These are phyloP conservation scores for Coregonus suidteri DNA, from an alignment of 2,797 vertebrate species.

Conservation along the genomic window DNA sequence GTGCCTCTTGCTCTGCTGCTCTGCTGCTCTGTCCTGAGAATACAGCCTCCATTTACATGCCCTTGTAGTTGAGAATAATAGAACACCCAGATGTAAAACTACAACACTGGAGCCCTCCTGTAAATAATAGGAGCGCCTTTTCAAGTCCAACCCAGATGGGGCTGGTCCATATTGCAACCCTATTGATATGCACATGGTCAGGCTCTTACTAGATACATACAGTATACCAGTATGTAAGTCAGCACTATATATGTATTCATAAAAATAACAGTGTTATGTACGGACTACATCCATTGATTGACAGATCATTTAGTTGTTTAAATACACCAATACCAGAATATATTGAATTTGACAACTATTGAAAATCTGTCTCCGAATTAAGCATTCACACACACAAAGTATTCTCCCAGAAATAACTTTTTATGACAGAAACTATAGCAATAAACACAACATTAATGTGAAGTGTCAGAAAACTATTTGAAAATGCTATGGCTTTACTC, in stretches of 20 bases:
- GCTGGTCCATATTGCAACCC: conserved; percentile 3
- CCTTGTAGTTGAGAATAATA: conserved; percentile 66
- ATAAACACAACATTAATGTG: conserved; percentile 54
- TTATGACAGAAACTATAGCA: conserved; percentile 42
- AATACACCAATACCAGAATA: not conserved
- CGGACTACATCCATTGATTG: not conserved
- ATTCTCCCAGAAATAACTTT: conserved; percentile 41
- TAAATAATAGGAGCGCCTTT: conserved; percentile 47
- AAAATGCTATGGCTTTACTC: conserved; percentile 68
- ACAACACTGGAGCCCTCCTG: conserved; percentile 14
- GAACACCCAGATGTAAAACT: conserved; percentile 26
- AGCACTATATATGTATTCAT: not conserved
- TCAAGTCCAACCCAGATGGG: conserved; percentile 13
- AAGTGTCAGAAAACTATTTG: conserved; percentile 56
- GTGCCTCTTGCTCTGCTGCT: conserved; percentile 19
- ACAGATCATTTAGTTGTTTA: not conserved
- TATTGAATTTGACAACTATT: not conserved
- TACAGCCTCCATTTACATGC: conserved; percentile 59
- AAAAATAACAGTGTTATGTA: not conserved
- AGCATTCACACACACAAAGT: not conserved
- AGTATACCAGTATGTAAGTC: not conserved
- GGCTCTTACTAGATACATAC: not conserved
- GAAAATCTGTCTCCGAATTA: not conserved
- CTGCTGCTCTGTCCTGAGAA: conserved; percentile 59
- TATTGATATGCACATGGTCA: not conserved